phyloP scores from a whole-genome alignment of 2,113 vertebrate species.

The Hucho hucho region DNA sequence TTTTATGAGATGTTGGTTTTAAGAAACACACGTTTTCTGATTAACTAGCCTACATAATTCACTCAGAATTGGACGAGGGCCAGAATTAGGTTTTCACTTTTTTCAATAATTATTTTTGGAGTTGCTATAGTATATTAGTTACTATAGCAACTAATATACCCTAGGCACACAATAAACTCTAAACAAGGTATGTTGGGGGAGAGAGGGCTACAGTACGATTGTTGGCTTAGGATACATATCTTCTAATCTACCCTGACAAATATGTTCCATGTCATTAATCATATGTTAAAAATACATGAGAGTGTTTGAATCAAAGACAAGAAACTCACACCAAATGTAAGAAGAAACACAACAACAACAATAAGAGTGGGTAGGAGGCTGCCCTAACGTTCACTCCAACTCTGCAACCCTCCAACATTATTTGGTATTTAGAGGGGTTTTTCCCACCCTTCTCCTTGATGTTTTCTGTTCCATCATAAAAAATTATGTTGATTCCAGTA shows the following conservation, averaged over 20 bases:
- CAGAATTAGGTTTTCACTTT: background rate
- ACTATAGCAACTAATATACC: too few relatives aligned
- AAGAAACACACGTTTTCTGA: background rate
- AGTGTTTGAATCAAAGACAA: conserved; percentile 23
- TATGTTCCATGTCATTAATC: conserved; percentile 9
- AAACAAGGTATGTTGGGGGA: background rate
- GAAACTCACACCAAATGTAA: background rate
- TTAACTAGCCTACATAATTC: background rate
- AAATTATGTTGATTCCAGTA: conserved; percentile 12
- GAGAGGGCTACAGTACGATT: background rate
- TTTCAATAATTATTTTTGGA: background rate
- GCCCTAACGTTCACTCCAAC: background rate
- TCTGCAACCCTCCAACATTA: conserved; percentile 1
- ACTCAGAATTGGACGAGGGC: background rate
- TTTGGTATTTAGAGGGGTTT: background rate
- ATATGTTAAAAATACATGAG: conserved; percentile 18
- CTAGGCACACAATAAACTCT: too few relatives aligned
- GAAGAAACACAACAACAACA: background rate
- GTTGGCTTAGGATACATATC: background rate
- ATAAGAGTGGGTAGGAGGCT: conserved; percentile 13
- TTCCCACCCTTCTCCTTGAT: background rate
- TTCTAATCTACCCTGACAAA: background rate
- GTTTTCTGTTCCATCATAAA: conserved; percentile 3
- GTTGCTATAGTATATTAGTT: too few relatives aligned
- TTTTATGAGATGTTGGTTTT: background rate